Evolutionary conservation across 2,113 vertebrate genomes (phyloP), one percentile per base, ranked within the genome.

Genomic region (Notarius quadriscutis): DNA sequence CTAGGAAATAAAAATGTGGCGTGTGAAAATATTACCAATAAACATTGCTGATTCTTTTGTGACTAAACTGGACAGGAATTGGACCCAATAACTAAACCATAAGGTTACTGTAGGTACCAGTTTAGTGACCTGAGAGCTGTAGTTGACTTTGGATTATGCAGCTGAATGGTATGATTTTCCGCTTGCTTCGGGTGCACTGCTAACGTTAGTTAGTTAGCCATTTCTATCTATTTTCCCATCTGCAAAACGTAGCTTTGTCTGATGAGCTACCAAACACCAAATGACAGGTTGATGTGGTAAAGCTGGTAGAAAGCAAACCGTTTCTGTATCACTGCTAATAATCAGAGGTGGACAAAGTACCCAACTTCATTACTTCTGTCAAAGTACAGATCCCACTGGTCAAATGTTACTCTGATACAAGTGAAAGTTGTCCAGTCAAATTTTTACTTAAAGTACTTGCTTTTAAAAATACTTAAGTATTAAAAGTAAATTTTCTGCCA

Each of bases 1-100:
- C 91, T 92, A 63, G 11, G 11, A 87, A 72, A 63, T 86, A 84
- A 25, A 83, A 62, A 51, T 41, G 15, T 67, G 30, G 8, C 25
- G 30, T 53, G 17, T 57, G 7, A 55, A 71, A 65, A 65, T 27
- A 83, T 51, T 4, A 83, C 15, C 25, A 67, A 17, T 83, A 83
- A 65, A 17, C 69, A 71, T 17, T 71, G 7, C 30, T 71, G 8
- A 71, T 71, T 74, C 9, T 48, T 22, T 74, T 22, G 69, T n/a
- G 9, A 5, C 7, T 5, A 77, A 78, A 53, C 7, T 53, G 75
- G 4, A 53, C 22, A 53, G 10, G 48, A 65, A 27, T 14, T 62
- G 25, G 2, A 77, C 25, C 9, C 3, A 30, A 53, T 17, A 81
- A 51, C 5, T 20, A 87, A 55, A 65, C 55, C 57, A 71, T 53